phyloP scores from a whole-genome alignment of 2,797 vertebrate genomes.

The Anisognathus igniventris region DNA sequence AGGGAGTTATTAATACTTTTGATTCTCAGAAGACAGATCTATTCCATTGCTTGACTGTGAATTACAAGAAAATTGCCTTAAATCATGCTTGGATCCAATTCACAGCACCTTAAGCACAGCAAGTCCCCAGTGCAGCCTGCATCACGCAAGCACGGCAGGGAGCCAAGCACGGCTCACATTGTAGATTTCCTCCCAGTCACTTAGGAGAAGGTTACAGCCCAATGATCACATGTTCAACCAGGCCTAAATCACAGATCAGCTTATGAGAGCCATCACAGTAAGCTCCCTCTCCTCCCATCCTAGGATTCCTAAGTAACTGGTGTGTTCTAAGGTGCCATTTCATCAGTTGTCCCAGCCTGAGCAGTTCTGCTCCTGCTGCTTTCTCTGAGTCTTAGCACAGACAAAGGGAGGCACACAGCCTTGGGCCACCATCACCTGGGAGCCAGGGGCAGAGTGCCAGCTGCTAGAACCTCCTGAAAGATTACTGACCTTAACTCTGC shows the following conservation, averaged over 20 bases:
- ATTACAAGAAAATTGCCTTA: conserved; percentile 29
- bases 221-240: neutral
- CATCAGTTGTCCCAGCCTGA: neutral
- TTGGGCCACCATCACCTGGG: neutral
- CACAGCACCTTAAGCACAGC: neutral
- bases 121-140: neutral
- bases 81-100: neutral
- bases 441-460: neutral
- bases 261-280: neutral
- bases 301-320: neutral
- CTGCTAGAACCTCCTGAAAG: neutral
- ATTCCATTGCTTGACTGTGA: neutral
- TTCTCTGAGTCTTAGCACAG: neutral
- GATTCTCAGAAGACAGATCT: neutral
- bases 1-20: conserved; percentile 26
- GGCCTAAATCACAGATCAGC: neutral
- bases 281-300: neutral
- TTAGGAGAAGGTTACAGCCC: neutral
- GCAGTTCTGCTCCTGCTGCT: neutral
- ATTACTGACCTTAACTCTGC: neutral
- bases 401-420: neutral
- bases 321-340: neutral
- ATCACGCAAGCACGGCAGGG: fast-evolving
- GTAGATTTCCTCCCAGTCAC: neutral
- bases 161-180: fast-evolving